Percentiles rank a stretch among this genome's conserved stretches.
These are phyloP conservation scores for Artibeus lituratus DNA, from an alignment of 2,797 vertebrate genomes.

Conservation along the genomic window DNA sequence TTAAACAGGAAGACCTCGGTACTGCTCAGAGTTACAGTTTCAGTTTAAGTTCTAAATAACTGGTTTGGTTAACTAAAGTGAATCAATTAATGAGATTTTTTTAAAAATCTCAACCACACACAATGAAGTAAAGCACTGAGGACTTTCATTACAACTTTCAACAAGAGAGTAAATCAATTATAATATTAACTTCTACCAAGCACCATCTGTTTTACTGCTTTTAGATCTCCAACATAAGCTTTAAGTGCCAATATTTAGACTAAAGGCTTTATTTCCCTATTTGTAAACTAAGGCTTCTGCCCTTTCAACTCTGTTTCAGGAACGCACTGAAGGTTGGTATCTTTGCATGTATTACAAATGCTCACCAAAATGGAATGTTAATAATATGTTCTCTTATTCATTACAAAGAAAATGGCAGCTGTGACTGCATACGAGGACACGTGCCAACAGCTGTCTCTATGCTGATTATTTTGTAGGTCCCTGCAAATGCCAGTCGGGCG, in stretches of 20 bases:
- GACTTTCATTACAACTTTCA: slow-evolving; percentile 29
- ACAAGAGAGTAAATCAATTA: slow-evolving; percentile 11
- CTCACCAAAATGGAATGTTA: not conserved
- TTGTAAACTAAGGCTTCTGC: slow-evolving; percentile 3
- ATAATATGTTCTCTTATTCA: not conserved
- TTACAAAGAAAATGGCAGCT: slow-evolving; percentile 6
- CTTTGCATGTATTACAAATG: slow-evolving; percentile 14
- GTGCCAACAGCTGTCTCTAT: not conserved
- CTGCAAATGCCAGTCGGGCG: not conserved
- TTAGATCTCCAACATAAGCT: not conserved
- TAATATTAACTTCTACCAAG: slow-evolving; percentile 39
- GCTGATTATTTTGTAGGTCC: not conserved
- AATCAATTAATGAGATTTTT: not conserved
- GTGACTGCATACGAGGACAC: not conserved
- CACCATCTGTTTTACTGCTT: not conserved
- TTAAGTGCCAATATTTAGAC: not conserved
- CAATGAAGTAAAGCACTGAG: slow-evolving; percentile 24
- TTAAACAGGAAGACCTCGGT: not conserved
- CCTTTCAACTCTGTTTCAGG: not conserved
- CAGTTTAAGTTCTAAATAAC: not conserved
- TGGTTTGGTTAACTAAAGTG: not conserved
- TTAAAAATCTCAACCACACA: not conserved
- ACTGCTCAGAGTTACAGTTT: not conserved
- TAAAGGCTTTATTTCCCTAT: not conserved
- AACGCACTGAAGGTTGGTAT: not conserved